phyloP scores from a whole-genome alignment of 2,113 vertebrate species.

The Pachypanchax playfairii region DNA sequence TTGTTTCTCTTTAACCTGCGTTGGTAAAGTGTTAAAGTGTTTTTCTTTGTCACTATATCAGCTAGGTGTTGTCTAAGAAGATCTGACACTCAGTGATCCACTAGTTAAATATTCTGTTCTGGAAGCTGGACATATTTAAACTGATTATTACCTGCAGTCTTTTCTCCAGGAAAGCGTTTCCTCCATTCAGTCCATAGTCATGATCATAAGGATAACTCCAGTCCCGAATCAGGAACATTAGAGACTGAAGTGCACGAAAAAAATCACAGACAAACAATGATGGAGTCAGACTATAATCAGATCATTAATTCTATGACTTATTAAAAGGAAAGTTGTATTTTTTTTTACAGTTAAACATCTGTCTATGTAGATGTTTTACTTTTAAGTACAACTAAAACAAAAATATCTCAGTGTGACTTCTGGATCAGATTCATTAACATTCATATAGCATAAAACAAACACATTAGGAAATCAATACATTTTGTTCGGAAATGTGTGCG shows the following conservation, averaged over 20 bases:
- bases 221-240: constrained; percentile 91
- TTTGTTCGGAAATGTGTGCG: no score
- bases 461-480: no score
- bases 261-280: constrained; percentile 1
- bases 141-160: constrained; percentile 82
- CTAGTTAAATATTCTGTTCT: not conserved
- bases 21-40: not conserved
- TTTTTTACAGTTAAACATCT: no score
- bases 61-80: not conserved
- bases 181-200: constrained; percentile 84
- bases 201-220: constrained; percentile 93
- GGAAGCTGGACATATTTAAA: not conserved
- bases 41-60: not conserved
- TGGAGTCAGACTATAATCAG: not conserved
- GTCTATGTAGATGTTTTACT: no score
- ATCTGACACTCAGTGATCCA: not conserved
- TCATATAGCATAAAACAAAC: no score
- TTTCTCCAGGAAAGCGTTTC: constrained; percentile 83
- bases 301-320: no score
- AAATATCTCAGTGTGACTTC: no score
- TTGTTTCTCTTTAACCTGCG: constrained; percentile 88
- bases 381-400: no score
- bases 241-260: constrained; percentile 68
- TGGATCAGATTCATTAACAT: no score
- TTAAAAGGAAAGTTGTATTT: no score